Evolutionary conservation across 2,797 vertebrate species (phyloP), one percentile per base, ranked within the genome.

Genomic region (Tragopan temminckii): DNA sequence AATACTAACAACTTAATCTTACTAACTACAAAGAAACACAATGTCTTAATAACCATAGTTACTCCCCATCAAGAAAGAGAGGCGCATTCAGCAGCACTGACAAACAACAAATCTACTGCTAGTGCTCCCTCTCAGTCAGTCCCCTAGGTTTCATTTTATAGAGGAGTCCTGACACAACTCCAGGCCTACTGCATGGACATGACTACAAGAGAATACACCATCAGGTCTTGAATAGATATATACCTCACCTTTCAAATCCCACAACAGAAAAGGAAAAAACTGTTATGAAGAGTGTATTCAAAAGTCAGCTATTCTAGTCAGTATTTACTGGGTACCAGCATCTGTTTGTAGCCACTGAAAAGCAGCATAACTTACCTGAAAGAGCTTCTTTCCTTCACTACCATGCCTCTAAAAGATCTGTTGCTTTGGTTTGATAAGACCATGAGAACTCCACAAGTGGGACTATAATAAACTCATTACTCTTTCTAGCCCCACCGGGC

Each of bases 401-500:
- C 15, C 5, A 6, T 5, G 3, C 55, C n/a, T 96, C 71, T 85
- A 59, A 81, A 81, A 75, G 5, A 13, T 40, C 88, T 64, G 69
- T 50, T 92, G 81, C 82, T 95, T 93, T 81, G 38, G 66, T 33
- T 40, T 61, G 9, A 0, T 46, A 71, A 79, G 63, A 64, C 74
- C 68, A 82, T 40, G 48, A 85, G 48, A 93, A 88, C 66, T 92
- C 88, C 50, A 71, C 5, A 83, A 72, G 76, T 69, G 85, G 87
- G 94, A 92, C 58, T 15, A 66, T 31, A 38, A 42, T 16, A 72
- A 89, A 75, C 7, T 7, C 87, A 50, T 82, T 87, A 80, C 31
- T 72, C 40, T 16, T 95, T 72, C 62, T 77, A 87, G 87, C 31
- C 94, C 92, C 90, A 95, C 42, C 48, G 72, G 76, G 20, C 4